Base-by-base conservation (phyloP, 2,797 vertebrate species). In the Gouania willdenowi region DNA sequence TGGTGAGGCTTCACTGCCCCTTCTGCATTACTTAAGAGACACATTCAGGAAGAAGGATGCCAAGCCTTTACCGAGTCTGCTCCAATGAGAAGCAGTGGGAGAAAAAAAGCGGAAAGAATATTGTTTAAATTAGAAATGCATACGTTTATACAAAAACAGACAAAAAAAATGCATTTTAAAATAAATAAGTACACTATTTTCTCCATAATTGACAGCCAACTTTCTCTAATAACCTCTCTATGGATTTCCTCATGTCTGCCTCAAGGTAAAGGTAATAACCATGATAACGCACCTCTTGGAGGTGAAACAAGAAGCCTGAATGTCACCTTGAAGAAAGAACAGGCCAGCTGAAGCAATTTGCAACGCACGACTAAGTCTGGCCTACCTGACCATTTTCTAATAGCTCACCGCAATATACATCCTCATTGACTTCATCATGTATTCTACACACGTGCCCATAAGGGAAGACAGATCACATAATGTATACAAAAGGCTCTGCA, bases 271-370 rank as follows among this genome's bases (percentile, higher is more conserved):
- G 10, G 40, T 25, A 38, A n/a, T 8, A 1, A 26, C 24, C 14
- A 15, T 51, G 4, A 24, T 26, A 16, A 41, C 44, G 22, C 47
- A 59, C 50, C 59, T 48, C 41, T 24, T 30, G n/a, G 61, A 74
- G 66, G 72, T 77, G 24, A 66, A 37, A 28, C 5, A 19, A 8
- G 11, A n/a, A 9, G 28, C 19, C 62, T 56, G 56, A 75, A 77
- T 63, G 79, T 79, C 77, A 82, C 74, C 68, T 76, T 82, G 77
- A 75, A 29, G 39, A 26, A 25, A 1, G 17, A 41, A 55, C 23
- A n/a, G 26, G 18, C 39, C 41, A 33, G 63, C 63, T 58, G 55
- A 35, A 12, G 50, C 60, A 51, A 73, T 82, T 82, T 79, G 65
- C 63, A 54, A 79, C 71, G 65, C 71, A 57, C 8, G 33, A 35